These are phyloP conservation scores for Pavo muticus DNA, from an alignment of 2,113 vertebrate genomes.

Conservation along the genomic window DNA sequence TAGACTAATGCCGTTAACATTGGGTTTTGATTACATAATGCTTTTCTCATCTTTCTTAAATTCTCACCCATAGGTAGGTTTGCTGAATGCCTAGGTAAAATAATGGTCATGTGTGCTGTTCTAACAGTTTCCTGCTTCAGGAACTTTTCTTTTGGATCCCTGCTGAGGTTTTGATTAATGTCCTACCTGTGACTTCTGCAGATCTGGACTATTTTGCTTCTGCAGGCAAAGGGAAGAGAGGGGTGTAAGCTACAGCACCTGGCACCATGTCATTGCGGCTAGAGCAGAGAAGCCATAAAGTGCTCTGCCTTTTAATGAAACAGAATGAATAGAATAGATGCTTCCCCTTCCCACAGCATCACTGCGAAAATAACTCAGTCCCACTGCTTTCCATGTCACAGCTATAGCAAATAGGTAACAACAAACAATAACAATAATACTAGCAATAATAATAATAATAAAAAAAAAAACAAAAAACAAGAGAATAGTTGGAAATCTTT, in stretches of 20 bases:
- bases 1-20: neutral
- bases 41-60: neutral
- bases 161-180: constrained; percentile 62
- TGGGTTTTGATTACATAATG: constrained; percentile 10
- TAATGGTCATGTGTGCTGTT: neutral
- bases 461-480: neutral
- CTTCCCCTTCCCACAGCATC: neutral
- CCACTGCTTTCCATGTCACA: neutral
- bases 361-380: neutral
- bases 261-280: neutral
- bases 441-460: neutral
- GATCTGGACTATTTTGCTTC: constrained; percentile 31
- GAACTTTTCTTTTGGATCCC: constrained; percentile 44
- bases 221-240: constrained; percentile 5
- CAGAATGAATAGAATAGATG: neutral
- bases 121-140: constrained; percentile 37
- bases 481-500: neutral
- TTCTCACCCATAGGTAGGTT: constrained; percentile 8
- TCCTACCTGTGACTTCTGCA: constrained; percentile 48
- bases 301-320: constrained; percentile 36
- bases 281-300: constrained; percentile 36
- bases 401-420: neutral
- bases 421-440: neutral
- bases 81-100: constrained; percentile 27
- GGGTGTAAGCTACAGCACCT: constrained; percentile 1